These are phyloP conservation scores for Hipparchia sbordonii DNA, from an alignment of 2,888 invertebrate genomes.

Conservation along the genomic window DNA sequence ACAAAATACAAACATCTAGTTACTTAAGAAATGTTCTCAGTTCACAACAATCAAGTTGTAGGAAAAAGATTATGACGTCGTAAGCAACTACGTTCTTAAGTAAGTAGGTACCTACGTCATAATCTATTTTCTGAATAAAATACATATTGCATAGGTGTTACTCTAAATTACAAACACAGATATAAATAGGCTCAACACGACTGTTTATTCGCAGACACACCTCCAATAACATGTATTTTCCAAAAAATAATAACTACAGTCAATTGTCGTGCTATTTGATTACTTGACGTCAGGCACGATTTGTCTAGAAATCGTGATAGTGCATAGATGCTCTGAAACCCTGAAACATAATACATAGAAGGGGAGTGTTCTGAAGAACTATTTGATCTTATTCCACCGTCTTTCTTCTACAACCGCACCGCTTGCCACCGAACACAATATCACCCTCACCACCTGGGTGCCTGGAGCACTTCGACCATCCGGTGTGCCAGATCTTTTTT, in stretches of 20 bases:
- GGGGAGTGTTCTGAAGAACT: no score
- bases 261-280: conserved; percentile 12
- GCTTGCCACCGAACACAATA: no score
- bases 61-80: background rate
- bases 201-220: conserved; percentile 15
- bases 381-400: no score
- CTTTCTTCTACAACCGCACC: no score
- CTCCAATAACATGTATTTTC: conserved; percentile 15
- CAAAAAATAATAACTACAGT: conserved; percentile 6
- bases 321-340: background rate
- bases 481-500: no score
- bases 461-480: no score
- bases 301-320: background rate
- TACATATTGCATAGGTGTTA: no score
- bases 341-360: no score
- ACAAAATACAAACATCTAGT: no score
- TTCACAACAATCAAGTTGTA: background rate
- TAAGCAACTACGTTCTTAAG: background rate
- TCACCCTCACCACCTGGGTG: no score
- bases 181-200: background rate
- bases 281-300: background rate
- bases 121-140: background rate
- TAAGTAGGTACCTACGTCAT: background rate
- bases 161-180: background rate
- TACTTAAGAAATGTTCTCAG: no score